phyloP scores from a whole-genome alignment of 2,888 invertebrate genomes.

The Ophonus ardosiacus region DNA sequence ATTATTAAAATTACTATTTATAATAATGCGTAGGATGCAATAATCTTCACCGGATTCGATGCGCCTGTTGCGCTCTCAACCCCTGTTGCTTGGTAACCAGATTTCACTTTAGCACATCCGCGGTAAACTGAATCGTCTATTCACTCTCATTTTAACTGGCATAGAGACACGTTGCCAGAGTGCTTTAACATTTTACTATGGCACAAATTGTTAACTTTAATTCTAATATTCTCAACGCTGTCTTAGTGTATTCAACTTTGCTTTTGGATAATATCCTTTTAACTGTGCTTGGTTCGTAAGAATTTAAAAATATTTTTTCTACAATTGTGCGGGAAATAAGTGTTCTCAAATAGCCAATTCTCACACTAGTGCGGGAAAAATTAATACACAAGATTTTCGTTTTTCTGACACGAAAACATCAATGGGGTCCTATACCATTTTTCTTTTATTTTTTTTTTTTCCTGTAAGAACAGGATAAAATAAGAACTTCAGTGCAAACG shows the following conservation, averaged over 20 bases:
- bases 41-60: too few relatives aligned
- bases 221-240: conserved; percentile 70
- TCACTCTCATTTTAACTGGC: not conserved
- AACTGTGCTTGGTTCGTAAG: not conserved
- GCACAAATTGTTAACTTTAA: not conserved
- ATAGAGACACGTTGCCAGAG: not conserved
- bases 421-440: too few relatives aligned
- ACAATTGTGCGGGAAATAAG: not conserved
- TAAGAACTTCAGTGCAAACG: too few relatives aligned
- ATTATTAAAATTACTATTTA: too few relatives aligned
- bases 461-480: too few relatives aligned
- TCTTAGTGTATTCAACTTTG: conserved; percentile 85
- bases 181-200: not conserved
- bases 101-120: not conserved
- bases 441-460: too few relatives aligned
- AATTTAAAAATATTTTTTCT: not conserved
- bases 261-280: conserved; percentile 89
- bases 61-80: not conserved
- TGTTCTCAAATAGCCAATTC: too few relatives aligned
- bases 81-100: not conserved
- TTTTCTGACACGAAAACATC: too few relatives aligned
- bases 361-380: too few relatives aligned
- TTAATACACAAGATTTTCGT: too few relatives aligned
- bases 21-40: too few relatives aligned
- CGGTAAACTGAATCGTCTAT: not conserved